Percentiles rank a stretch among this genome's conserved stretches.
Conservation (phyloP, 2,797 vertebrate species). For the Oryzias sinensis region DNA sequence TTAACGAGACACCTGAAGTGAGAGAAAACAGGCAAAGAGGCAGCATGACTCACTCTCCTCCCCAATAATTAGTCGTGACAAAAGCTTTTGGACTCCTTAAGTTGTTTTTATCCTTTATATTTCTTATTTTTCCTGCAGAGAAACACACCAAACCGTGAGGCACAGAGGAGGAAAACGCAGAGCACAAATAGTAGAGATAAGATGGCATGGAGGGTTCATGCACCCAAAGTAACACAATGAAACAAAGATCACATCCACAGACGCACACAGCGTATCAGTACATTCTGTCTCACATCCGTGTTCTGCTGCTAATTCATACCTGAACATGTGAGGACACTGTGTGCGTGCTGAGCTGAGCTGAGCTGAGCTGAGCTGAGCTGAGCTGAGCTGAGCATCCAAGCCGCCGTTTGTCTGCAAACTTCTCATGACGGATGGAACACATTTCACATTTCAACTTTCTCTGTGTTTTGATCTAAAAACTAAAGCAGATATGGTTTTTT, state of each 20-base stretch:
- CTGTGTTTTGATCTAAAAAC: too few species aligned
- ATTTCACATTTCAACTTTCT: too few species aligned
- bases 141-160: slow-evolving; percentile 1
- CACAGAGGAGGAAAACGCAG: not conserved
- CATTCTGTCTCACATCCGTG: slow-evolving; percentile 58
- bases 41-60: not conserved
- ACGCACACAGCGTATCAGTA: slow-evolving; percentile 55
- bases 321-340: slow-evolving; percentile 45
- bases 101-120: slow-evolving; percentile 3
- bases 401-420: slow-evolving; percentile 2
- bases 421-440: too few species aligned
- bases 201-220: slow-evolving; percentile 28
- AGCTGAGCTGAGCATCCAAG: slow-evolving; percentile 3
- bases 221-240: slow-evolving; percentile 58
- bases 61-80: not conserved
- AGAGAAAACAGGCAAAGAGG: not conserved
- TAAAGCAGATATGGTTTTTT: not conserved
- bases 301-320: slow-evolving; percentile 58
- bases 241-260: slow-evolving; percentile 51
- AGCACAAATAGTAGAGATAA: slow-evolving; percentile 28
- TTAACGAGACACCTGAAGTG: not conserved
- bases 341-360: slow-evolving; percentile 9
- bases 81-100: slow-evolving; percentile 14
- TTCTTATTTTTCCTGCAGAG: not conserved
- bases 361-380: too few species aligned